Evolutionary conservation across 2,888 invertebrate genomes (phyloP).

Genomic region (Lucinisca nassula): DNA sequence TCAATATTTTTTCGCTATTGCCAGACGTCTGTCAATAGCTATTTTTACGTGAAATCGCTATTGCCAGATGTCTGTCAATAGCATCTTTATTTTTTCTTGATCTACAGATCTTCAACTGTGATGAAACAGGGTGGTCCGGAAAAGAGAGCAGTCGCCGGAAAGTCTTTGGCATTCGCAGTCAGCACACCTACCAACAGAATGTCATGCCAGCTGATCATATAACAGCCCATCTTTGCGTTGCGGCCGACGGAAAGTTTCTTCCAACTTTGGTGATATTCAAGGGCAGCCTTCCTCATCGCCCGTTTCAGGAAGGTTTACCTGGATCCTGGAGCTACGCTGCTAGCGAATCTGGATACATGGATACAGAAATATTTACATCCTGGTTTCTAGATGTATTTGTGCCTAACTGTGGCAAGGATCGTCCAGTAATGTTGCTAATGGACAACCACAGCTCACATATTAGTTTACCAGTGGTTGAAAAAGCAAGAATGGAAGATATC

Average conservation of each 20-base stretch:
- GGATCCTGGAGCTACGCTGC: conserved; percentile 21
- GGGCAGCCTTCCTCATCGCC: conserved; percentile 11
- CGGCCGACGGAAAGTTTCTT: conserved; percentile 29
- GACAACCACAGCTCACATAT: conserved; percentile 37
- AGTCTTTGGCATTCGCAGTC: conserved; percentile 11
- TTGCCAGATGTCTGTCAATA: no score
- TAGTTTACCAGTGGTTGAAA: conserved; percentile 5
- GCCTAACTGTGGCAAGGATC: conserved; percentile 34
- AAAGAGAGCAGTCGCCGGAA: conserved; percentile 23
- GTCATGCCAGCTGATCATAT: conserved; percentile 16
- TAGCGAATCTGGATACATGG: conserved; percentile 27
- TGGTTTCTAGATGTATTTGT: conserved; percentile 34
- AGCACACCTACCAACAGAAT: conserved; percentile 12
- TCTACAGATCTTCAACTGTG: conserved; percentile 37
- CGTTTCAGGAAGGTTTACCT: conserved; percentile 27
- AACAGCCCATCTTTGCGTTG: conserved; percentile 20
- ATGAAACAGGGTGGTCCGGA: conserved; percentile 36
- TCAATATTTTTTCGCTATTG: no score
- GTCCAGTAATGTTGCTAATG: conserved; percentile 31
- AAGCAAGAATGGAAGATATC: conserved; percentile 9
- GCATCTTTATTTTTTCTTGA: no score
- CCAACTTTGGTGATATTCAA: conserved; percentile 36
- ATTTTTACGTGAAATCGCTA: no score
- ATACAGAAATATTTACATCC: conserved; percentile 20
- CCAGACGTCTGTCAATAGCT: no score